Evolutionary conservation across 2,113 vertebrate species (phyloP).

Genomic region (Anguilla japonica): DNA sequence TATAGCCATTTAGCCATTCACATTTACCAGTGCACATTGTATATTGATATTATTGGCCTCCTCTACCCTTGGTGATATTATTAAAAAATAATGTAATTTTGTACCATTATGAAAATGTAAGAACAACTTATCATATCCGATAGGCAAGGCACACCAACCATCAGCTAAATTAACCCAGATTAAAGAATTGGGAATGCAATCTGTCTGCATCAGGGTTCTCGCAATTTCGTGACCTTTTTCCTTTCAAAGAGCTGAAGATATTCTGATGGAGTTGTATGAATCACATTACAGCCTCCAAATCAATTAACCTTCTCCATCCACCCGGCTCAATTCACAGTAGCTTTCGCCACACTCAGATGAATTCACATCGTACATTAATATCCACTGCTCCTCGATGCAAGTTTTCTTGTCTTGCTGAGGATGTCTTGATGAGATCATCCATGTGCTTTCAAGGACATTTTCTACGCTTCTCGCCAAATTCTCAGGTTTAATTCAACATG

Average conservation of each 20-base stretch:
- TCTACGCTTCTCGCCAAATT: not conserved
- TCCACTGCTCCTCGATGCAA: not conserved
- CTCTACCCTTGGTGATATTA: not conserved
- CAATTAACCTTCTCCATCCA: conserved; percentile 31
- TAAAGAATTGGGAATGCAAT: conserved; percentile 12
- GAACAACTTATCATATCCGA: not conserved
- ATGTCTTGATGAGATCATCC: not conserved
- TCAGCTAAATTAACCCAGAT: conserved; percentile 18
- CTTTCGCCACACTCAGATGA: conserved; percentile 13
- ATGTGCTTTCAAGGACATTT: not conserved
- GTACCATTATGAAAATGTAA: conserved; percentile 15
- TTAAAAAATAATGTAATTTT: not conserved
- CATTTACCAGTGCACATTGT: no score
- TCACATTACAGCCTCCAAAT: conserved; percentile 24
- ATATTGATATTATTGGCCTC: not conserved
- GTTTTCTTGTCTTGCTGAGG: not conserved
- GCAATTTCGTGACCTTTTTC: conserved; percentile 18
- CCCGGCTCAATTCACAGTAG: conserved; percentile 3
- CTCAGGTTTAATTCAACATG: not conserved
- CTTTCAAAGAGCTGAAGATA: conserved; percentile 18
- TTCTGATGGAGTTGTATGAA: conserved; percentile 16
- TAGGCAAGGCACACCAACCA: conserved; percentile 15
- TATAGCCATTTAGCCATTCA: no score
- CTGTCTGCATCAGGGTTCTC: not conserved
- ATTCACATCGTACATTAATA: not conserved